Percentiles rank a stretch among this genome's conserved stretches.
Conservation (phyloP, 2,113 vertebrate genomes). For the Brachirus orientalis region DNA sequence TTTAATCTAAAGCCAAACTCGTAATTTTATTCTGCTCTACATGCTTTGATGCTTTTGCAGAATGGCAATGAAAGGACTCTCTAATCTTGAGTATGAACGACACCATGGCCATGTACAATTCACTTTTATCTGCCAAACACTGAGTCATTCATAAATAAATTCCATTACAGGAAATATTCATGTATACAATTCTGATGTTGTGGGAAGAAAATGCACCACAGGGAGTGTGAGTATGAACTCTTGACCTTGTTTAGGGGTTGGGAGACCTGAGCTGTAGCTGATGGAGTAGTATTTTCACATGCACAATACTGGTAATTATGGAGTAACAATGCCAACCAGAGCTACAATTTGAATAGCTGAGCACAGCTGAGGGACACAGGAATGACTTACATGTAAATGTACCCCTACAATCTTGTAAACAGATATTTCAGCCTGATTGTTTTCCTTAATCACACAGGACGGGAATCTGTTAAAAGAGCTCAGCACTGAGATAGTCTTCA, state of each 20-base stretch:
- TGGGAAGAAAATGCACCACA: no score
- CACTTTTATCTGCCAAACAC: no score
- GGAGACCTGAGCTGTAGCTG: constrained; percentile 6
- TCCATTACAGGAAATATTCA: no score
- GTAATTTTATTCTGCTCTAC: no score
- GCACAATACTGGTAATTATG: constrained; percentile 49
- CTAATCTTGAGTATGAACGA: no score
- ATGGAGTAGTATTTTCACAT: constrained; percentile 45
- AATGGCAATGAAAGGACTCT: no score
- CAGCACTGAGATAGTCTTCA: constrained; percentile 4
- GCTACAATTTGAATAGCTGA: constrained; percentile 38
- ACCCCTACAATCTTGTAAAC: constrained; percentile 8
- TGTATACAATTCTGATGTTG: no score
- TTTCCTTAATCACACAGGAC: constrained; percentile 22
- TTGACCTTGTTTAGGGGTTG: constrained; percentile 38
- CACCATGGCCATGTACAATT: no score
- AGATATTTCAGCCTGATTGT: constrained; percentile 36
- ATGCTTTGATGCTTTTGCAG: no score
- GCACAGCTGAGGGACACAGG: constrained; percentile 17
- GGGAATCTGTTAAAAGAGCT: constrained; percentile 15
- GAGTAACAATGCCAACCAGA: constrained; percentile 33
- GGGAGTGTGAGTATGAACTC: constrained; percentile 45
- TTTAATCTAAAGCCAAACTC: no score
- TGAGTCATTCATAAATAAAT: no score
- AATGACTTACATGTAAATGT: constrained; percentile 25